These are phyloP conservation scores for Hypercompe scribonia DNA, from an alignment of 2,888 invertebrate species.

Conservation along the genomic window DNA sequence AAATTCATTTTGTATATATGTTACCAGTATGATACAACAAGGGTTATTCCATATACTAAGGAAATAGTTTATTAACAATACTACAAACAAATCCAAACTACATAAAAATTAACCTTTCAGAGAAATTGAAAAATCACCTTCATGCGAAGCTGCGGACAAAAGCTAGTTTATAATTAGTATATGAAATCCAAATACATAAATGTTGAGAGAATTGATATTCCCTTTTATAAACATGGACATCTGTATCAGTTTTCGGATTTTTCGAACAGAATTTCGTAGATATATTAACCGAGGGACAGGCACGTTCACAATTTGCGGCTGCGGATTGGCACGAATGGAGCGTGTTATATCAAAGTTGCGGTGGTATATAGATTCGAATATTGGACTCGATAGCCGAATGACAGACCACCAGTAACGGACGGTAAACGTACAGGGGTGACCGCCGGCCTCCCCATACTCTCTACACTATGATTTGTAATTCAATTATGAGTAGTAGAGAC, in stretches of 20 bases:
- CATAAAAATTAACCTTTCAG: too few species aligned
- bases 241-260: conserved; percentile 38
- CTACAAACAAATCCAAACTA: too few species aligned
- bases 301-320: conserved; percentile 73
- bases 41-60: too few species aligned
- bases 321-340: conserved; percentile 68
- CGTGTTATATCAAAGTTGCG: conserved; percentile 68
- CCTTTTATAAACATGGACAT: conserved; percentile 20
- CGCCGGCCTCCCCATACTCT: conserved; percentile 18
- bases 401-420: conserved; percentile 47
- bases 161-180: conserved; percentile 17
- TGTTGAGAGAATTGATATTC: conserved; percentile 26
- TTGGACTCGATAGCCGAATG: conserved; percentile 58
- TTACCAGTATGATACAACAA: too few species aligned
- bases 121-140: background rate
- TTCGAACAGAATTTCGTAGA: conserved; percentile 48
- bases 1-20: too few species aligned
- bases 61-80: too few species aligned
- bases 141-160: background rate
- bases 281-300: conserved; percentile 61
- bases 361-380: conserved; percentile 55
- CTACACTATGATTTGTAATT: conserved; percentile 63
- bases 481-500: conserved; percentile 63
- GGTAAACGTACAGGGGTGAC: conserved; percentile 42
- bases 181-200: conserved; percentile 24